Conservation (phyloP, 2,797 vertebrate genomes). For the Taeniopygia guttata region DNA sequence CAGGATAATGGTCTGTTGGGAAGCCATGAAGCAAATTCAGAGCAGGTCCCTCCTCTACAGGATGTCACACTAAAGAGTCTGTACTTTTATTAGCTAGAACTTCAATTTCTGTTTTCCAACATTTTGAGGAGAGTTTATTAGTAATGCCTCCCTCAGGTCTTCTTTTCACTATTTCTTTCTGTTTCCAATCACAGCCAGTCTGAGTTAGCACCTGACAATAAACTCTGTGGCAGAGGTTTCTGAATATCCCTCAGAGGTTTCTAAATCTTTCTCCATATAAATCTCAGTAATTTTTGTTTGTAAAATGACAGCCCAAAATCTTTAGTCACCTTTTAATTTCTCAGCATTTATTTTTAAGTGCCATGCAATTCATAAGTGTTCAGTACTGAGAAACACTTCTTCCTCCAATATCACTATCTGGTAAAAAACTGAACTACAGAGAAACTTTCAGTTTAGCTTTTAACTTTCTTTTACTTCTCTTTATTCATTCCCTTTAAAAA, state of each 20-base stretch:
- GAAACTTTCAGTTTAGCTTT: background rate
- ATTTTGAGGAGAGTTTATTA: background rate
- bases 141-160: background rate
- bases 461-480: background rate
- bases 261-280: background rate
- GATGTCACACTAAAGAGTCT: background rate
- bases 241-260: background rate
- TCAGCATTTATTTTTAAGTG: background rate
- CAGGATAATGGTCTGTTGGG: accelerated
- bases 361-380: background rate
- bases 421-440: background rate
- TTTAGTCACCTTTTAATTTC: background rate
- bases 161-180: background rate
- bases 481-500: background rate
- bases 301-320: background rate
- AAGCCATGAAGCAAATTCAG: background rate
- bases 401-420: background rate
- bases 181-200: background rate
- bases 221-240: background rate
- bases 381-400: background rate
- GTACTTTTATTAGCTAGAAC: background rate
- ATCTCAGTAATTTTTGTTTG: background rate
- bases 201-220: background rate
- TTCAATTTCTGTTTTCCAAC: background rate
- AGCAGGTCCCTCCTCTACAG: background rate